Percentiles rank a stretch among this genome's conserved stretches.
Conservation (phyloP, 2,888 invertebrate genomes). For the Charanyca ferruginea region DNA sequence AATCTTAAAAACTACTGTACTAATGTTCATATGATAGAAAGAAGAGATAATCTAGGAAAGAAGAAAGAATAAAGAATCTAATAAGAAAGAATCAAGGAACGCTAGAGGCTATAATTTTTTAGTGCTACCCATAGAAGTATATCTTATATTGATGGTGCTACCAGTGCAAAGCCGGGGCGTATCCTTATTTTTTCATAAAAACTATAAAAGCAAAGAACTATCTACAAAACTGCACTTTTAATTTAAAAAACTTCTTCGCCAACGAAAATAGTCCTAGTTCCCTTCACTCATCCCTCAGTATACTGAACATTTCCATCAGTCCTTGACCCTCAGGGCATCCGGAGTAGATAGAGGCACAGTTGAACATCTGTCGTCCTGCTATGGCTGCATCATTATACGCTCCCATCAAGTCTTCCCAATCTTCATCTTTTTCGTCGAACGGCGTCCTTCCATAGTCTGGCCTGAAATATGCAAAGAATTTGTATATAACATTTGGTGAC, state of each 20-base stretch:
- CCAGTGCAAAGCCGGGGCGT: no score
- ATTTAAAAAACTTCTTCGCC: not conserved
- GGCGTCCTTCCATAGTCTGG: constrained; percentile 90
- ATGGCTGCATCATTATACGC: constrained; percentile 92
- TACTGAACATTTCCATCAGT: constrained; percentile 91
- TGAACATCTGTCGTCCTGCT: constrained; percentile 92
- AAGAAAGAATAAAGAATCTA: no score
- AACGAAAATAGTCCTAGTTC: not conserved
- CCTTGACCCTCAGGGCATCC: constrained; percentile 92
- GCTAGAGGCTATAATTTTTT: no score
- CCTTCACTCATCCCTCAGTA: constrained; percentile 76
- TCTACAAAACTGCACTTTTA: not conserved
- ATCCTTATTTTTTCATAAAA: no score
- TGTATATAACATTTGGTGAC: not conserved
- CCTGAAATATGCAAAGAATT: constrained; percentile 78
- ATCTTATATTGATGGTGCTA: no score
- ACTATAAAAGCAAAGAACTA: no score
- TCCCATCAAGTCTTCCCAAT: constrained; percentile 76
- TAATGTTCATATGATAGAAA: no score
- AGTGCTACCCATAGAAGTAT: no score
- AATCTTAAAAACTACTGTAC: no score
- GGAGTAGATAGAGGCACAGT: constrained; percentile 92
- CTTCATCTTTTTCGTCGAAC: constrained; percentile 84
- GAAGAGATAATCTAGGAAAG: no score
- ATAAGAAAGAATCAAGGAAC: no score